A percentile compares a stretch with the other conserved stretches of the same genome.
Evolutionary conservation across 2,113 vertebrate genomes (phyloP).

Genomic region (Axis porcinus): DNA sequence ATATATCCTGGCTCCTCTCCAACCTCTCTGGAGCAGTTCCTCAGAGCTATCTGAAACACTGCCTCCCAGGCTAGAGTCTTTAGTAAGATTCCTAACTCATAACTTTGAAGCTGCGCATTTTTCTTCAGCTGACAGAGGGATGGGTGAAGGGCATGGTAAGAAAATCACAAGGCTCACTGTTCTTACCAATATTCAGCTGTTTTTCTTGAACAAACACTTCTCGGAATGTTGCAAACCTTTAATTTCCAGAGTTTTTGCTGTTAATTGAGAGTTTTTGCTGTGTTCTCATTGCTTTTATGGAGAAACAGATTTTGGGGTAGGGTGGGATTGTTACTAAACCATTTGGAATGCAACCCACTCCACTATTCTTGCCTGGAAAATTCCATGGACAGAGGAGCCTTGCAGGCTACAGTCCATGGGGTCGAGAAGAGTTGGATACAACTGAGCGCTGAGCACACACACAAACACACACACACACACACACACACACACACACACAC

Average conservation of each 20-base stretch:
- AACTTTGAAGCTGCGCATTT: neutral
- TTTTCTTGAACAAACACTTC: neutral
- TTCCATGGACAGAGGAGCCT: neutral
- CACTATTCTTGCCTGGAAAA: neutral
- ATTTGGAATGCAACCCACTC: neutral
- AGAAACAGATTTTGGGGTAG: neutral
- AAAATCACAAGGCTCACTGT: neutral
- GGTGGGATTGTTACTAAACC: neutral
- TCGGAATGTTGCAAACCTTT: neutral
- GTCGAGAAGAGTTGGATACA: neutral
- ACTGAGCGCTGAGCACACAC: neutral
- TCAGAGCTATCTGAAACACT: neutral
- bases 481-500: neutral
- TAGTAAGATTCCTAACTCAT: neutral
- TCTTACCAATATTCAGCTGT: neutral
- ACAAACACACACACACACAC: neutral
- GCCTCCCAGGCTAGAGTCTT: neutral
- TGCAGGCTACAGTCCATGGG: neutral
- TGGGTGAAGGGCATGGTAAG: neutral
- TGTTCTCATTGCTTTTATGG: neutral
- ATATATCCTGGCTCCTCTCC: neutral
- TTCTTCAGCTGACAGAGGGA: neutral
- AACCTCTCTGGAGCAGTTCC: neutral
- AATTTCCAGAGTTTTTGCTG: neutral
- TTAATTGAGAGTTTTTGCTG: neutral